Evolutionary conservation across 2,113 vertebrate species (phyloP), one percentile per base, ranked within the genome.

Genomic region (Zosterops borbonicus): DNA sequence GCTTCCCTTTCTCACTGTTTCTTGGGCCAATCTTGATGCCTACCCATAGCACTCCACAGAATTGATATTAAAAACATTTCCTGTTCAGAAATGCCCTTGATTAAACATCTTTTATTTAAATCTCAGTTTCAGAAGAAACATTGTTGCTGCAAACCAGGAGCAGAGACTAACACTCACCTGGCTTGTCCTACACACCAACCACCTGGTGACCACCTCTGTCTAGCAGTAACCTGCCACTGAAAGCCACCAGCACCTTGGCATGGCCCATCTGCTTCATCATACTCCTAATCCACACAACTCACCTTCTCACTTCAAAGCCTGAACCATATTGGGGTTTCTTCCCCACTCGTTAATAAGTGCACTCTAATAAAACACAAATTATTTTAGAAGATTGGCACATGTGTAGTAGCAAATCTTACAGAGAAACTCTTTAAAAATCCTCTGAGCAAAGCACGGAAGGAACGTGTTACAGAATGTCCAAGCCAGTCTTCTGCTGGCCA

Each of bases 21-120:
- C n/a, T 87, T 49, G 46, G 28, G 16, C 28, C 75, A 91, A 6
- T 70, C 37, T 44, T 31, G 4, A 46, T 71, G 55, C 9, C 9
- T 24, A 86, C 7, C 9, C 9, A 41, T 1, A 59, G 62, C 6
- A 33, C 35, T 55, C 33, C 33, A 80, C 27, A 60, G 17, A 58
- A 58, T 0, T 63, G 19, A 6, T 46, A 60, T 11, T 27, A 41
- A 63, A 75, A 79, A 37, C 5, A 58, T n/a, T 27, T 50, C n/a
- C 79, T 69, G 13, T 19, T 76, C 35, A 68, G 42, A 89, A 94
- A 59, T 17, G 5, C 6, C 19, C 22, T 69, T 2, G 0, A 37
- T 46, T 41, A 49, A 47, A 41, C 2, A 2, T 1, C 4, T 15
- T 76, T 47, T 18, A n/a, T 55, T 1, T 0, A 12, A 69, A 29